A percentile compares a stretch with the other conserved stretches of the same genome.
These are phyloP conservation scores for Microctonus brassicae DNA, from an alignment of 2,888 invertebrate species.

Conservation along the genomic window DNA sequence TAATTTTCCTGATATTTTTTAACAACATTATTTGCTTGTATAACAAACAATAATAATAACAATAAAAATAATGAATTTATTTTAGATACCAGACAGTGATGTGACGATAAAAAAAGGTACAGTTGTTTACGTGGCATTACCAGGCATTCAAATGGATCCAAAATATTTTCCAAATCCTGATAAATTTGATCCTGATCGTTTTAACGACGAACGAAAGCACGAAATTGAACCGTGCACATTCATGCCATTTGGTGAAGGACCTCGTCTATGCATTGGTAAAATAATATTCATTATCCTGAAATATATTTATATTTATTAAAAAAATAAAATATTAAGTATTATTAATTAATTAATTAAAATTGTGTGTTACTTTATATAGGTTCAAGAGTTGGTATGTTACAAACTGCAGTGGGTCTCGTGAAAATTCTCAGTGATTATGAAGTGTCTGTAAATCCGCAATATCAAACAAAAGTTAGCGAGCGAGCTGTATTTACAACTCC, in stretches of 20 bases:
- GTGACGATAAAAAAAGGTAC: conserved; percentile 56
- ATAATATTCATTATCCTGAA: neutral
- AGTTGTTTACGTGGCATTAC: conserved; percentile 50
- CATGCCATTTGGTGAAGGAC: conserved; percentile 57
- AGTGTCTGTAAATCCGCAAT: conserved; percentile 49
- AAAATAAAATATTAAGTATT: no score
- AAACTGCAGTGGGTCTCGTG: conserved; percentile 53
- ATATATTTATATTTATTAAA: neutral
- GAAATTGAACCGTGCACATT: conserved; percentile 52
- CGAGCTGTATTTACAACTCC: conserved; percentile 49
- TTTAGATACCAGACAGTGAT: conserved; percentile 56
- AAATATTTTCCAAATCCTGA: conserved; percentile 50
- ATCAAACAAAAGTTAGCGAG: conserved; percentile 38
- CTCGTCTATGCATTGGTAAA: conserved; percentile 32
- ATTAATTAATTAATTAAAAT: neutral
- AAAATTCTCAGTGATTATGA: conserved; percentile 55
- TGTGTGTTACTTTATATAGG: conserved; percentile 47
- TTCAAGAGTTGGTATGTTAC: conserved; percentile 52
- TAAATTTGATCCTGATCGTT: conserved; percentile 59
- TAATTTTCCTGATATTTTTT: neutral
- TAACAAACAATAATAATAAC: no score
- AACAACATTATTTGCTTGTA: conserved; percentile 23
- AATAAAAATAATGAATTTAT: neutral
- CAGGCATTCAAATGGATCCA: conserved; percentile 55
- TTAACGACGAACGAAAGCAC: conserved; percentile 55